Conservation (phyloP, 2,888 invertebrate genomes). For the Caenorhabditis sulstoni region DNA sequence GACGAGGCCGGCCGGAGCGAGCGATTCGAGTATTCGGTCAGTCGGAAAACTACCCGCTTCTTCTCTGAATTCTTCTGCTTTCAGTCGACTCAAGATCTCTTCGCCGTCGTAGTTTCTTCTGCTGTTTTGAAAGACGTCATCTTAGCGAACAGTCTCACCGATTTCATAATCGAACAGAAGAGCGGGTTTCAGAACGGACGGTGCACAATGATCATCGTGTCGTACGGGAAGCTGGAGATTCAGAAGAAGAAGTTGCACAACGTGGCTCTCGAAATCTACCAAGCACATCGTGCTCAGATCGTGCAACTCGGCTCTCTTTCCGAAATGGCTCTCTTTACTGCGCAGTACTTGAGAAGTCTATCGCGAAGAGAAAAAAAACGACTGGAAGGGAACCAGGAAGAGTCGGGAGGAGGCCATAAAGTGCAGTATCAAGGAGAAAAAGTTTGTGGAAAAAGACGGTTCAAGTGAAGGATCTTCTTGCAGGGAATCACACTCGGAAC, state of each 20-base stretch:
- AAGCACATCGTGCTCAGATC: conserved; percentile 53
- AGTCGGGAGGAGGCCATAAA: conserved; percentile 23
- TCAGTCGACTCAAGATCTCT: conserved; percentile 61
- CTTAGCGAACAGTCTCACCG: too few relatives aligned
- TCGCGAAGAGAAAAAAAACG: conserved; percentile 48
- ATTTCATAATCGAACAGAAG: conserved; percentile 38
- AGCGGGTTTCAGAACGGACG: conserved; percentile 48
- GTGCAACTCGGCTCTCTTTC: conserved; percentile 35
- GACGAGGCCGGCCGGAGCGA: conserved; percentile 42
- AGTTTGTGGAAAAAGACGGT: too few relatives aligned
- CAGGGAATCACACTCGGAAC: conserved; percentile 48
- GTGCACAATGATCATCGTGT: conserved; percentile 56
- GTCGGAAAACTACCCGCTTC: neutral
- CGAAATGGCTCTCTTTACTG: conserved; percentile 50
- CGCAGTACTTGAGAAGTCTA: conserved; percentile 54
- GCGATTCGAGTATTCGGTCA: conserved; percentile 55
- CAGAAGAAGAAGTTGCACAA: conserved; percentile 52
- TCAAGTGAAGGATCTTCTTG: too few relatives aligned
- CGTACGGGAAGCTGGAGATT: conserved; percentile 52
- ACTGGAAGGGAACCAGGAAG: neutral
- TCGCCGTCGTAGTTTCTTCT: conserved; percentile 54
- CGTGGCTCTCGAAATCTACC: conserved; percentile 49
- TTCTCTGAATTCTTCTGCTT: conserved; percentile 4
- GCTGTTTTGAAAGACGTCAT: conserved; percentile 34
- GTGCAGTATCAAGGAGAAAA: conserved; percentile 54